Conservation (phyloP, 30 jellyfish, hydroid and myxozoan species). For the Cassiopea xamachana region DNA sequence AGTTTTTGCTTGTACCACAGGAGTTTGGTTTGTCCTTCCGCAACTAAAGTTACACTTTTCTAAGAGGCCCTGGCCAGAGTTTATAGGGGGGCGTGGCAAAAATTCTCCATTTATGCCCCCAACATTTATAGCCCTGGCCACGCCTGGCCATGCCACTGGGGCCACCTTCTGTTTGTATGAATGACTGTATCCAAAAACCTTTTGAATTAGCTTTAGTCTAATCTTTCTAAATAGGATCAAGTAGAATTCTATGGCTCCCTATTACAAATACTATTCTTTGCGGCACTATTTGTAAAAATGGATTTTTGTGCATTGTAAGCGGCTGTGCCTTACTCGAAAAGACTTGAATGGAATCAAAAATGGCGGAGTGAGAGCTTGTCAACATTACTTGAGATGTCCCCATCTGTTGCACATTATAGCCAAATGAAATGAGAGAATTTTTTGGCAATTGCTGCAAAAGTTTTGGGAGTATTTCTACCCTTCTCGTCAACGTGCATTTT, state of each 20-base stretch:
- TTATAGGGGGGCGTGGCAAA: too few relatives aligned
- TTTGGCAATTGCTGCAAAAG: neutral
- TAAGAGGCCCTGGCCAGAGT: too few relatives aligned
- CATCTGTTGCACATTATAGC: constrained; percentile 39
- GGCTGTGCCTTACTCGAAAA: neutral
- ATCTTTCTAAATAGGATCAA: constrained; percentile 32
- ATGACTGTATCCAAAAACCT: neutral
- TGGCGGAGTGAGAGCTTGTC: constrained; percentile 49
- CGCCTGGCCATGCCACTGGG: neutral
- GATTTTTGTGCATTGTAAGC: constrained; percentile 12
- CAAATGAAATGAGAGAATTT: neutral
- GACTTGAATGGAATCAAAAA: constrained; percentile 15
- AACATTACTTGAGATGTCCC: neutral
- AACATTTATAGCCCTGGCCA: too few relatives aligned
- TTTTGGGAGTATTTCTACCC: neutral
- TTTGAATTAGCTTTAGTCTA: neutral
- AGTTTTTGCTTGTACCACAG: too few relatives aligned
- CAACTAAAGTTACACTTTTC: too few relatives aligned
- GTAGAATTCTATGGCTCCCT: constrained; percentile 1
- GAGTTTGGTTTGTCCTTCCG: too few relatives aligned
- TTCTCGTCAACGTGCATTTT: neutral
- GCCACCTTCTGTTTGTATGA: neutral
- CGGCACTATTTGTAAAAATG: constrained; percentile 23
- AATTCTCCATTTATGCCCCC: too few relatives aligned
- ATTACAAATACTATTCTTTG: constrained; percentile 28